These are phyloP conservation scores for Drosophila elegans DNA, from an alignment of 1,140 invertebrate genomes.

Conservation along the genomic window DNA sequence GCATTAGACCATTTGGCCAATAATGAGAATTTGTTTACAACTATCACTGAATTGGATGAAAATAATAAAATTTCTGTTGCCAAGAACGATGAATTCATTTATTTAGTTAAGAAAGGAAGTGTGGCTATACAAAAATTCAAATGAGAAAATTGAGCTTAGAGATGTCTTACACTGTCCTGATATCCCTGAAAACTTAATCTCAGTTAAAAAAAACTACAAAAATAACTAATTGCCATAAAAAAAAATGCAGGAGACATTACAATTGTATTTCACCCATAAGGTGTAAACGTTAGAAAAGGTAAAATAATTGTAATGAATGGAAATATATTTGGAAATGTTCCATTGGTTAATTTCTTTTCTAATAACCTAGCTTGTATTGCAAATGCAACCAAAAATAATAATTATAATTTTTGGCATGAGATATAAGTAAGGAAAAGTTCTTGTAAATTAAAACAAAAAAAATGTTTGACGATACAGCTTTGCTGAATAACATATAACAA, in stretches of 20 bases:
- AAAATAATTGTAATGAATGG: too few relatives aligned
- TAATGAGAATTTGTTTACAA: not conserved
- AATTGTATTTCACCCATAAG: too few relatives aligned
- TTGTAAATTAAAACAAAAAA: not conserved
- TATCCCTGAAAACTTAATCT: not conserved
- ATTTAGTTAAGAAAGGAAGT: not conserved
- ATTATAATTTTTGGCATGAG: not conserved
- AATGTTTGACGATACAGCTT: too few relatives aligned
- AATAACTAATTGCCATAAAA: too few relatives aligned
- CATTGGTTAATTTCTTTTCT: not conserved
- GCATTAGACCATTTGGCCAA: not conserved
- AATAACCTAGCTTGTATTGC: conserved; percentile 1
- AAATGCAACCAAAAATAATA: not conserved
- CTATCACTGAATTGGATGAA: not conserved
- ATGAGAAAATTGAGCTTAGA: conserved; percentile 1
- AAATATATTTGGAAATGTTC: not conserved
- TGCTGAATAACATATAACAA: conserved; percentile 1
- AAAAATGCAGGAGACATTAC: too few relatives aligned
- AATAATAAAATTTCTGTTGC: not conserved
- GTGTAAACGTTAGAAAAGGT: too few relatives aligned
- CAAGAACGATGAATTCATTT: conserved; percentile 1
- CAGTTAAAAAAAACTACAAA: not conserved
- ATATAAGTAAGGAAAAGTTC: not conserved
- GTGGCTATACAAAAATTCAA: not conserved
- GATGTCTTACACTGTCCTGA: not conserved